Evolutionary conservation across 2,113 vertebrate species (phyloP).

Genomic region (Cebus imitator): DNA sequence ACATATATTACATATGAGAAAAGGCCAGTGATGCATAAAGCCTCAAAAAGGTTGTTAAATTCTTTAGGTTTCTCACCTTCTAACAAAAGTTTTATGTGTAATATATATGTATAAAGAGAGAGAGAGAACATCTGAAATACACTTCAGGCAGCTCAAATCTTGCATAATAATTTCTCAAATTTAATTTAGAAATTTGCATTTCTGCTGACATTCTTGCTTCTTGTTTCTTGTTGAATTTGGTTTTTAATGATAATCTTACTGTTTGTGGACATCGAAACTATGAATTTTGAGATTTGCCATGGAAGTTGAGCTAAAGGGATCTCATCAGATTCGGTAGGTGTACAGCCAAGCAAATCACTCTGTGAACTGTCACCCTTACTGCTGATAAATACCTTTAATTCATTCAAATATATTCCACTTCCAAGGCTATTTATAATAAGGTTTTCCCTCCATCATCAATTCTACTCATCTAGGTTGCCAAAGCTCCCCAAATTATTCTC

Average conservation of each 20-base stretch:
- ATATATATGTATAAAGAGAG: not conserved
- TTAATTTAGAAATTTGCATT: slow-evolving; percentile 68
- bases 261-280: slow-evolving; percentile 53
- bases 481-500: slow-evolving; percentile 54
- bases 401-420: slow-evolving; percentile 66
- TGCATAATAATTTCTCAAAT: slow-evolving; percentile 43
- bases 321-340: slow-evolving; percentile 61
- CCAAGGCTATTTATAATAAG: slow-evolving; percentile 64
- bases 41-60: not conserved
- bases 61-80: not conserved
- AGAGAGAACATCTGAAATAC: not conserved
- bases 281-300: slow-evolving; percentile 67
- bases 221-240: slow-evolving; percentile 48
- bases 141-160: slow-evolving; percentile 8
- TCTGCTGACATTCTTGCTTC: slow-evolving; percentile 61
- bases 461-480: slow-evolving; percentile 60
- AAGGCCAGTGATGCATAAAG: not conserved
- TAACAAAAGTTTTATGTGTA: not conserved
- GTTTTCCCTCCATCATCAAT: slow-evolving; percentile 49
- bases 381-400: slow-evolving; percentile 76
- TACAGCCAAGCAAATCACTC: slow-evolving; percentile 60
- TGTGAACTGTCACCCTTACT: slow-evolving; percentile 33
- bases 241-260: slow-evolving; percentile 54
- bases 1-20: not conserved
- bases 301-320: slow-evolving; percentile 46